Evolutionary conservation across 2,888 invertebrate species (phyloP), one percentile per base, ranked within the genome.

Genomic region (Zaprionus lineosus): DNA sequence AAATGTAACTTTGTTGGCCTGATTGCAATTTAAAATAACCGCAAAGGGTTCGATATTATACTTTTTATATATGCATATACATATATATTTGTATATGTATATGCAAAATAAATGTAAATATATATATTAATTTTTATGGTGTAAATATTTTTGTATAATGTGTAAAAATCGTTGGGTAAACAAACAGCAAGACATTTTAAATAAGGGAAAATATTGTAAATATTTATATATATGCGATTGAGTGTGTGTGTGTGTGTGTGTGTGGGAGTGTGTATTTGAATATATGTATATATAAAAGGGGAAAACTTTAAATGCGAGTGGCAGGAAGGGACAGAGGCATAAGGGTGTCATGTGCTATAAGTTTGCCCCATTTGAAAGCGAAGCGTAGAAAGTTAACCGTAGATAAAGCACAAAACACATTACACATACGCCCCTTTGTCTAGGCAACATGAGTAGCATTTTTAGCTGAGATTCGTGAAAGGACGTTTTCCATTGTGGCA

Each of bases 351-450:
- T 3, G 6, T 28, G 5, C n/a, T n/a, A n/a, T n/a, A 8, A 3
- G 3, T 16, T 34, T 47, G 41, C 21, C 18, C 39, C 16, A 61
- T 61, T 61, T 43, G 28, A 39, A 40, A 40, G 7, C 40, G 26
- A 65, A 21, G 7, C 16, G 36, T 7, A 21, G 24, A 24, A 66
- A 60, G 51, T 68, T 69, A n/a, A 47, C 43, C 40, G 9, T 37
- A 68, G 74, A 64, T 62, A 69, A 69, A 73, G 46, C 52, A 48
- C 46, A 69, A 29, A 61, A 60, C 36, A 79, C 50, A 81, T 72
- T 86, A 65, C 67, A 57, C 67, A 86, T 72, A 85, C 81, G 86
- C 81, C 84, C 64, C 62, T 19, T 76, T 72, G 84, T 74, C 72
- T 79, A 19, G 70, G 46, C 40, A 37, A 44, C 62, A 66, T 24